Evolutionary conservation across 2,888 invertebrate species (phyloP).

Genomic region (Synanthedon formicaeformis): DNA sequence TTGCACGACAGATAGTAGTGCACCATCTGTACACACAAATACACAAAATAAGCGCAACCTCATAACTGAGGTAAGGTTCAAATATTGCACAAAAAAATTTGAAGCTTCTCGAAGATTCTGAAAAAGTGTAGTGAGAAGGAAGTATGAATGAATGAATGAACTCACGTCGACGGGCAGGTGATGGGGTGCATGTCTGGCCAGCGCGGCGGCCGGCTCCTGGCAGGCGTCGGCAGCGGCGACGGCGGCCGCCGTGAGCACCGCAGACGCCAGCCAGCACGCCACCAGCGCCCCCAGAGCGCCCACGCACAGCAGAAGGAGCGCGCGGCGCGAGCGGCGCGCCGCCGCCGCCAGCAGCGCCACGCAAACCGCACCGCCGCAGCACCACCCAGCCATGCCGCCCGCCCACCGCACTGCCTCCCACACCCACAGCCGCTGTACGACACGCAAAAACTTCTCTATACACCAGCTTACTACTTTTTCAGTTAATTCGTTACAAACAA

Average conservation of each 20-base stretch:
- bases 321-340: constrained; percentile 87
- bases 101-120: no score
- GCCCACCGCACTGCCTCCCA: constrained; percentile 87
- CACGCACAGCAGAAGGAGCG: constrained; percentile 86
- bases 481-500: no score
- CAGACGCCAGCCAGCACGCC: constrained; percentile 87
- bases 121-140: no score
- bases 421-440: constrained; percentile 74
- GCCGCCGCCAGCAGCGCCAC: constrained; percentile 91
- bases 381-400: constrained; percentile 88
- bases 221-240: constrained; percentile 90
- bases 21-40: constrained; percentile 55
- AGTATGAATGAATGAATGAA: constrained; percentile 3
- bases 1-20: constrained; percentile 88
- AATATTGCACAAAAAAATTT: no score
- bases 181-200: constrained; percentile 74
- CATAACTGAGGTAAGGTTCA: no score
- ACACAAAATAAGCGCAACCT: no score
- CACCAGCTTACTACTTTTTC: no score
- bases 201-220: constrained; percentile 85
- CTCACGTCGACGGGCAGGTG: constrained; percentile 69
- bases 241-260: constrained; percentile 85
- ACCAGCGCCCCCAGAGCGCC: constrained; percentile 78
- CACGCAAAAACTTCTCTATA: no score
- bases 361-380: constrained; percentile 87